Percentiles rank a stretch among this genome's conserved stretches.
Evolutionary conservation across 2,113 vertebrate genomes (phyloP).

Genomic region (Rhinichthys klamathensis): DNA sequence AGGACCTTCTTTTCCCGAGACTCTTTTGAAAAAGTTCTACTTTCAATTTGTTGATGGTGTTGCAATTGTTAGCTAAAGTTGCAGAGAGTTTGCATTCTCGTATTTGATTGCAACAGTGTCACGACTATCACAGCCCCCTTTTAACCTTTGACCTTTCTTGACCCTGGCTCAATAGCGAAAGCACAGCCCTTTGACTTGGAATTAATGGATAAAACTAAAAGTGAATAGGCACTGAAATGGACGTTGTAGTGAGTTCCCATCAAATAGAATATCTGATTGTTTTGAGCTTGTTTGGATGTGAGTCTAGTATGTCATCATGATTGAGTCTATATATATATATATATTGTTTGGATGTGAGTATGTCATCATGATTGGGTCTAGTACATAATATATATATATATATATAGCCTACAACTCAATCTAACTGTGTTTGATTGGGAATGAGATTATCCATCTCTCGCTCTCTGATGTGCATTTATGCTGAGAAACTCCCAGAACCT

Average conservation of each 20-base stretch:
- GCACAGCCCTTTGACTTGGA: constrained; percentile 22
- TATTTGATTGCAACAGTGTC: neutral
- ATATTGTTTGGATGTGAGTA: neutral
- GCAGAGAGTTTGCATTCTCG: neutral
- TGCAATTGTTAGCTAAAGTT: neutral
- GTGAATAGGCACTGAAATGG: neutral
- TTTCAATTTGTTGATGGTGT: neutral
- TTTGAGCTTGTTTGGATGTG: neutral
- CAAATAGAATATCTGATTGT: neutral
- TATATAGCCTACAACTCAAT: neutral
- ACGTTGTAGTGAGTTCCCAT: neutral
- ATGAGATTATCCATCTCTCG: neutral
- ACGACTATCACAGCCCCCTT: neutral
- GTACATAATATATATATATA: neutral
- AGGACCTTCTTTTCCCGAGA: neutral
- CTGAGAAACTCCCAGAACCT: neutral
- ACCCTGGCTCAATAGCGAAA: neutral
- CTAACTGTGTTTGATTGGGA: neutral
- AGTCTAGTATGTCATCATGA: neutral
- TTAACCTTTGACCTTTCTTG: constrained; percentile 12
- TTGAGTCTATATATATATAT: neutral
- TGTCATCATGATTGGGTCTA: neutral
- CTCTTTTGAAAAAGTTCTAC: neutral
- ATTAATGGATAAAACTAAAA: constrained; percentile 30
- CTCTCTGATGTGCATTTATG: constrained; percentile 1